Evolutionary conservation across 1,140 invertebrate genomes (phyloP).

Genomic region (Drosophila carrolli): DNA sequence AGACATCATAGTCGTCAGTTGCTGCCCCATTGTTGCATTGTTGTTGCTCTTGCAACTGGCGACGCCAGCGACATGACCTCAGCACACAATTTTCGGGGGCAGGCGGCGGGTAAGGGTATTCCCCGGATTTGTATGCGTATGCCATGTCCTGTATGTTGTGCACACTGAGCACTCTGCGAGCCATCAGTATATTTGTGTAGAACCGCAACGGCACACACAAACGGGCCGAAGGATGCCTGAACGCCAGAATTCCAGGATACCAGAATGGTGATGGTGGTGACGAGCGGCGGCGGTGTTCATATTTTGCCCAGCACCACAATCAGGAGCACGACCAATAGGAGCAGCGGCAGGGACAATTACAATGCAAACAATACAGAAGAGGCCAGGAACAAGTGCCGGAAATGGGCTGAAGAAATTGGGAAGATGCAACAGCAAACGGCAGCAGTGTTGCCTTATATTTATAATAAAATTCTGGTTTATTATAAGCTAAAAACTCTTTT

Average conservation of each 20-base stretch:
- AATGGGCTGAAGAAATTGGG: slow-evolving; percentile 52
- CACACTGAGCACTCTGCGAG: slow-evolving; percentile 38
- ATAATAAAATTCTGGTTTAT: slow-evolving; percentile 10
- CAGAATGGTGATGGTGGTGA: slow-evolving; percentile 25
- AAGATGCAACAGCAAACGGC: slow-evolving; percentile 49
- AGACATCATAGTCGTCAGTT: slow-evolving; percentile 52
- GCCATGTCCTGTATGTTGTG: slow-evolving; percentile 32
- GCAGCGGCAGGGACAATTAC: slow-evolving; percentile 59
- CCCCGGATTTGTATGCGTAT: slow-evolving; percentile 43
- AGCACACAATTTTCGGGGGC: slow-evolving; percentile 65
- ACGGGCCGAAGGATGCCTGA: slow-evolving; percentile 38
- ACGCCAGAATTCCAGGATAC: slow-evolving; percentile 21
- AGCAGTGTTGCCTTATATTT: slow-evolving; percentile 17
- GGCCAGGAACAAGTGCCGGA: slow-evolving; percentile 59
- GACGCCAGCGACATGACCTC: slow-evolving; percentile 76
- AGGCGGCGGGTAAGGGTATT: slow-evolving; percentile 2
- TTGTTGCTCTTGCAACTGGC: slow-evolving; percentile 45
- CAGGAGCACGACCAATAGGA: slow-evolving; percentile 13
- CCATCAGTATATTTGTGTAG: slow-evolving; percentile 79
- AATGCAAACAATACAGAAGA: slow-evolving; percentile 68
- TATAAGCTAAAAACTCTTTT: no score
- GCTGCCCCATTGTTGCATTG: slow-evolving; percentile 21
- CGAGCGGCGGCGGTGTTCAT: slow-evolving; percentile 35
- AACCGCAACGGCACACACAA: slow-evolving; percentile 70
- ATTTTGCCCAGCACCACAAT: slow-evolving; percentile 49